Conservation (phyloP, 2,888 invertebrate species). For the Yponomeuta malinellus region DNA sequence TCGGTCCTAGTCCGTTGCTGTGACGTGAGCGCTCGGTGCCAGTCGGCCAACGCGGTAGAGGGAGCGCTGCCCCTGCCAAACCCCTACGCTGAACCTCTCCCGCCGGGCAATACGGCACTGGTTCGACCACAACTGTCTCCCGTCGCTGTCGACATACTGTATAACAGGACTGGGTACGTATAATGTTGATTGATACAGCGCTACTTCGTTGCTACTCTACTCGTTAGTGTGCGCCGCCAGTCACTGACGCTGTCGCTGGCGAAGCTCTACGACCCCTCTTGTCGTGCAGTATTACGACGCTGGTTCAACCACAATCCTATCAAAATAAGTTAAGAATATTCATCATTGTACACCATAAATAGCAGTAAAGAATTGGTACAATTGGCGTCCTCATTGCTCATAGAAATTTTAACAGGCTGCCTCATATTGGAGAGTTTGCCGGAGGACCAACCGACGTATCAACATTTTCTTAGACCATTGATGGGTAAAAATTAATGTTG, state of each 20-base stretch:
- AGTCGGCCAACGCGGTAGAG: conserved; percentile 68
- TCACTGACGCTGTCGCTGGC: conserved; percentile 59
- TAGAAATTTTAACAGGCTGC: no score
- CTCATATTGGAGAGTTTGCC: no score
- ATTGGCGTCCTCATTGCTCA: no score
- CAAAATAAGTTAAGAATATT: no score
- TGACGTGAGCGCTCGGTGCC: conserved; percentile 84
- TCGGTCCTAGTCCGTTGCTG: conserved; percentile 94
- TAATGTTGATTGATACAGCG: not conserved
- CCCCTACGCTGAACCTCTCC: conserved; percentile 83
- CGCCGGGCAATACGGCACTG: conserved; percentile 25
- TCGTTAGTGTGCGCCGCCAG: conserved; percentile 83
- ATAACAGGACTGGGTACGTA: conserved; percentile 83
- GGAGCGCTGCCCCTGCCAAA: conserved; percentile 78
- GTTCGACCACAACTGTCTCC: conserved; percentile 53
- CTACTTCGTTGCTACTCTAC: conserved; percentile 89
- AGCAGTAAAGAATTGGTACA: no score
- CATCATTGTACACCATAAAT: no score
- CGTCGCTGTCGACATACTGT: conserved; percentile 87
- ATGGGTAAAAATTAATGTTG: no score
- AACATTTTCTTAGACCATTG: no score
- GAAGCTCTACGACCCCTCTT: no score
- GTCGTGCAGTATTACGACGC: no score
- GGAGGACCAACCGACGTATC: no score
- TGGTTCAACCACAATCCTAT: no score